Conservation (phyloP, 2,797 vertebrate species). For the Gymnothorax javanicus region DNA sequence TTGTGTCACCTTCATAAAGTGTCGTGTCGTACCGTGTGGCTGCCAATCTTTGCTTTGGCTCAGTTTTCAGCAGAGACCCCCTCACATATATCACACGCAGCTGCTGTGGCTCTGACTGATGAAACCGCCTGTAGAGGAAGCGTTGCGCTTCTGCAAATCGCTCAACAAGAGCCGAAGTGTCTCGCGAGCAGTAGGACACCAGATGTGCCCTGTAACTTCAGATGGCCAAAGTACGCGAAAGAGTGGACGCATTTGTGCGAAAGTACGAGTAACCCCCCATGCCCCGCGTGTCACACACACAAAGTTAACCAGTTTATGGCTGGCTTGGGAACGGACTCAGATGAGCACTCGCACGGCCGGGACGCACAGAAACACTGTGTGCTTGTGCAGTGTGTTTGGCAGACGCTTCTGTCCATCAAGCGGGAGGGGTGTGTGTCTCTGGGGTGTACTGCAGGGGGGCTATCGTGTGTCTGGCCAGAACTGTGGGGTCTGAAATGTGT, state of each 20-base stretch:
- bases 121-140: neutral
- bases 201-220: neutral
- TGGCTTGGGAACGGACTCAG: neutral
- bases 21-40: neutral
- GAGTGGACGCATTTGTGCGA: neutral
- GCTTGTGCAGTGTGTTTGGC: neutral
- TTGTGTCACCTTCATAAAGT: neutral
- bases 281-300: neutral
- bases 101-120: neutral
- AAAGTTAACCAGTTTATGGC: conserved; percentile 1
- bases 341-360: neutral
- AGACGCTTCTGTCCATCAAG: neutral
- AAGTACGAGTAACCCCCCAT: neutral
- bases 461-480: neutral
- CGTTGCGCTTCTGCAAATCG: neutral
- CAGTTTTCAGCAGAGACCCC: neutral
- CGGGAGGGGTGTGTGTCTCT: neutral
- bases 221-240: neutral
- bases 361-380: neutral
- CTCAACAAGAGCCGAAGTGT: neutral
- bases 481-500: neutral
- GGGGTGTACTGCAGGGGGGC: neutral
- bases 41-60: neutral
- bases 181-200: neutral
- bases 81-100: neutral